phyloP scores from a whole-genome alignment of 2,113 vertebrate species.

The Ardeotis arabs region DNA sequence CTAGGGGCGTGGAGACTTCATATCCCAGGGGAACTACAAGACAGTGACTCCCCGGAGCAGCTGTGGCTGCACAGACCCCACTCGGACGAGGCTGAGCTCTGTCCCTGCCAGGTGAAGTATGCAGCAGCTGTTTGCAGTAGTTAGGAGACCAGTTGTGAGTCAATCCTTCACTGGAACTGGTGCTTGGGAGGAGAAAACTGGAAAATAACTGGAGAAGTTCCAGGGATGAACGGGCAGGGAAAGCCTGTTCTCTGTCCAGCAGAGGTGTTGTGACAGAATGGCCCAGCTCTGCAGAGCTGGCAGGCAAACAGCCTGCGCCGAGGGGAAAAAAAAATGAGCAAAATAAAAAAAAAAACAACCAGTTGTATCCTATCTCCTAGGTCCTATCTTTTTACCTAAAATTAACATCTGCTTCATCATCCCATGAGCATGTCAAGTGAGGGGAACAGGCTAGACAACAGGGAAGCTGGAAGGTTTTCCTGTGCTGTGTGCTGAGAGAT shows the following conservation, averaged over 20 bases:
- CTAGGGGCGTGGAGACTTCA: neutral
- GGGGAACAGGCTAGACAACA: neutral
- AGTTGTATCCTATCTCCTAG: neutral
- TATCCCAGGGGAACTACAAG: neutral
- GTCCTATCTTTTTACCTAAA: neutral
- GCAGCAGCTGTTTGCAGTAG: neutral
- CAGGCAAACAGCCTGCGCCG: neutral
- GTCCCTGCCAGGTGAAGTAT: neutral
- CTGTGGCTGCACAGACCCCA: neutral
- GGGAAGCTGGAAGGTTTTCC: neutral
- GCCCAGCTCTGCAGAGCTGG: neutral
- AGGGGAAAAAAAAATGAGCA: neutral
- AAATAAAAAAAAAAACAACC: neutral
- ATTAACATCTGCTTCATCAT: neutral
- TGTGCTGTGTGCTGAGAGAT: accelerated
- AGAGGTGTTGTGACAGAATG: neutral
- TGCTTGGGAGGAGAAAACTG: neutral
- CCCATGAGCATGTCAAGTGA: neutral
- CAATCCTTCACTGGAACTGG: neutral
- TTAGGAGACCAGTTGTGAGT: neutral
- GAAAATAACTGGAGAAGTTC: conserved; percentile 27
- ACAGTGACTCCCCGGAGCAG: neutral
- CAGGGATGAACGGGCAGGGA: conserved; percentile 16
- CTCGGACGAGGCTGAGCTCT: neutral
- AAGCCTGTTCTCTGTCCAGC: conserved; percentile 14